A percentile compares a stretch with the other conserved stretches of the same genome.
These are phyloP conservation scores for Epinotia brunnichana DNA, from an alignment of 2,888 invertebrate genomes.

Conservation along the genomic window DNA sequence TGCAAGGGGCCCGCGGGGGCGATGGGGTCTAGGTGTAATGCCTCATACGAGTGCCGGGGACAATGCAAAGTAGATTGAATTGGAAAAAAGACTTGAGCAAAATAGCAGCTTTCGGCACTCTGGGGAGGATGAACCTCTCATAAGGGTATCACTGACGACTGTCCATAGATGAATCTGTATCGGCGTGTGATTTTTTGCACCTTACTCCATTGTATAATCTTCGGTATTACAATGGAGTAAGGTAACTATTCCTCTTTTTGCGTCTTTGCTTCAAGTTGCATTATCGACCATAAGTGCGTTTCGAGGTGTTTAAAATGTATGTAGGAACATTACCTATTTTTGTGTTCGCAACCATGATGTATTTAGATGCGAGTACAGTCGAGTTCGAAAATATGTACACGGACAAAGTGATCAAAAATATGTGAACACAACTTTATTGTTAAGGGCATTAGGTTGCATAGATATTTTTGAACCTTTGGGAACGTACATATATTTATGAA, in stretches of 20 bases:
- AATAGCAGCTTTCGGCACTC: slow-evolving; percentile 76
- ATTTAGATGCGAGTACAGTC: too few species aligned
- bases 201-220: background rate
- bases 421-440: too few species aligned
- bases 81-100: slow-evolving; percentile 79
- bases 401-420: too few species aligned
- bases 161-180: slow-evolving; percentile 62
- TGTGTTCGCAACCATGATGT: too few species aligned
- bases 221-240: too few species aligned
- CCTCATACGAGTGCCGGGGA: slow-evolving; percentile 80
- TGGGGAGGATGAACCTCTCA: slow-evolving; percentile 65
- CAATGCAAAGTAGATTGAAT: slow-evolving; percentile 84
- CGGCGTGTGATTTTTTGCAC: slow-evolving; percentile 48
- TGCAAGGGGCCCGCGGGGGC: slow-evolving; percentile 63
- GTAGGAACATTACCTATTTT: too few species aligned
- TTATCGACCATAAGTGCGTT: background rate
- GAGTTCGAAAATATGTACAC: too few species aligned
- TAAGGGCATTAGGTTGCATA: too few species aligned
- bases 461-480: too few species aligned
- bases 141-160: slow-evolving; percentile 75
- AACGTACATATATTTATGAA: too few species aligned
- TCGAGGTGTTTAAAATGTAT: background rate
- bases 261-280: too few species aligned
- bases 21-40: slow-evolving; percentile 77
- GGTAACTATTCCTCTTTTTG: too few species aligned